These are phyloP conservation scores for Cosmia trapezina DNA, from an alignment of 2,888 invertebrate genomes.

Conservation along the genomic window DNA sequence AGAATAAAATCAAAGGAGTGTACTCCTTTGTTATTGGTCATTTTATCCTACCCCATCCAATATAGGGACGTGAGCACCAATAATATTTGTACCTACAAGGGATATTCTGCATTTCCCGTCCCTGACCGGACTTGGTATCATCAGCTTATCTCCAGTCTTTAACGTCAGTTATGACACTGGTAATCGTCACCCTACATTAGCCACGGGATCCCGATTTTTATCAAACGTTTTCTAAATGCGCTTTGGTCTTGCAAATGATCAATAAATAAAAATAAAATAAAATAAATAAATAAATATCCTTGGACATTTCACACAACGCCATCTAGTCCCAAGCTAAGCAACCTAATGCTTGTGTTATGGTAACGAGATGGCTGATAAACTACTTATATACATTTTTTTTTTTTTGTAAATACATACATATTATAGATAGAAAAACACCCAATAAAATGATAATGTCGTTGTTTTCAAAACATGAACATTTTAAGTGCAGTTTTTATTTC, in stretches of 20 bases:
- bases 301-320: too few species aligned
- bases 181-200: slow-evolving; percentile 35
- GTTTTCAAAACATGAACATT: slow-evolving; percentile 22
- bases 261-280: too few species aligned
- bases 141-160: slow-evolving; percentile 39
- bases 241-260: slow-evolving; percentile 23
- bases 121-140: slow-evolving; percentile 29
- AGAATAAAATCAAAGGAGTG: slow-evolving; percentile 21
- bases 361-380: too few species aligned
- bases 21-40: slow-evolving; percentile 4
- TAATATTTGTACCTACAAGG: background rate
- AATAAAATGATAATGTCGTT: slow-evolving; percentile 6
- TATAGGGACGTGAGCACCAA: background rate
- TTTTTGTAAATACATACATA: too few species aligned
- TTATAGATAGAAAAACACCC: too few species aligned
- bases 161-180: slow-evolving; percentile 19
- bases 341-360: too few species aligned
- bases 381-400: too few species aligned
- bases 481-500: slow-evolving; percentile 14
- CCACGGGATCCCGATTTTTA: slow-evolving; percentile 29
- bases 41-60: background rate
- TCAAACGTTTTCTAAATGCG: slow-evolving; percentile 28
- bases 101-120: slow-evolving; percentile 17
- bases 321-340: too few species aligned
- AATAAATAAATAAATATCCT: too few species aligned